These are phyloP conservation scores for Lophura nycthemera DNA, from an alignment of 2,113 vertebrate genomes.

Conservation along the genomic window DNA sequence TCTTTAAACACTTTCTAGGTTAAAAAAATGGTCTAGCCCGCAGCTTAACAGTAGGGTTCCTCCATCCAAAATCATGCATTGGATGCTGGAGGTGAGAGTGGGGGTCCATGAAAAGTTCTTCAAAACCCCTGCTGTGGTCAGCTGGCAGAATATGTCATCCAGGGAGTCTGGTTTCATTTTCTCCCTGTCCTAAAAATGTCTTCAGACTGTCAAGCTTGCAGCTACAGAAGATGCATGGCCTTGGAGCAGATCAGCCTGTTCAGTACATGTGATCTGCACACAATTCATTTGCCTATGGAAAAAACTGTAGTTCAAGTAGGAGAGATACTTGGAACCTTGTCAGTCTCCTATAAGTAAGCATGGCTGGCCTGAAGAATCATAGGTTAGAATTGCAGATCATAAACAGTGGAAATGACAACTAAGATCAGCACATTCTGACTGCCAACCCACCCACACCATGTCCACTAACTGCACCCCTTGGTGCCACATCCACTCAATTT, in stretches of 20 bases:
- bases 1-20: background rate
- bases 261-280: fast-evolving
- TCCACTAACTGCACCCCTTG: too few species aligned
- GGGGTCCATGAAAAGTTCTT: background rate
- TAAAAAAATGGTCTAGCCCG: background rate
- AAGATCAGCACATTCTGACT: too few species aligned
- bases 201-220: background rate
- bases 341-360: background rate
- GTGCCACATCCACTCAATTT: too few species aligned
- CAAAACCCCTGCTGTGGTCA: background rate
- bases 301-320: background rate
- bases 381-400: too few species aligned
- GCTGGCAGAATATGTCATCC: background rate
- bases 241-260: background rate
- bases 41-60: background rate
- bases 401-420: too few species aligned
- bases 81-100: background rate
- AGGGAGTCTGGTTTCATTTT: background rate
- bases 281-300: background rate
- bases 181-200: background rate
- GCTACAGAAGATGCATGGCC: fast-evolving
- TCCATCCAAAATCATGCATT: background rate
- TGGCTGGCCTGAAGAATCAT: background rate
- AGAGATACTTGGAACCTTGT: background rate
- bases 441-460: too few species aligned